Base-by-base conservation (phyloP, 2,888 invertebrate genomes). In the Megamerina dolium region DNA sequence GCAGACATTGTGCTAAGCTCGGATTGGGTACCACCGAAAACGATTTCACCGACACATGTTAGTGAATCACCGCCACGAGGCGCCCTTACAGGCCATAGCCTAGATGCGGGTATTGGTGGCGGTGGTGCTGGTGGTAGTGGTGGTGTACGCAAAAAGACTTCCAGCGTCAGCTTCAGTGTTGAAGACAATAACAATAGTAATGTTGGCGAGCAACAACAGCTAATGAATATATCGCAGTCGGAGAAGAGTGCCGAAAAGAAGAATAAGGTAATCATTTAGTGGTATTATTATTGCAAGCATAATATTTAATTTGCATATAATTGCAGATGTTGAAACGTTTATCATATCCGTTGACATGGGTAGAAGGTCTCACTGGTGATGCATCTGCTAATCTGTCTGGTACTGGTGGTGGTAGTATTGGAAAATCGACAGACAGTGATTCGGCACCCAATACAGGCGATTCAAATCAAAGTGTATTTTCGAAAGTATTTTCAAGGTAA, bases 401-500 rank as follows among this genome's bases (percentile, higher is more conserved):
- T 26, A 42, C 45, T 43, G 49, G 55, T 45, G 82, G 80, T 53
- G 79, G 80, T 44, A 75, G 67, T 50, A 52, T 65, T 21, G 64
- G 58, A 50, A 68, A 66, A 43, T 64, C 66, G 38, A 59, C 64
- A 50, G 66, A 67, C 51, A 58, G 62, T 37, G 72, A 72, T 20
- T 72, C 72, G 37, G 72, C 72, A 34, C 72, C 72, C 40, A 72
- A 69, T 39, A 72, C 68, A 50, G 75, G 75, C 53, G 79, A 75
- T 64, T 74, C 71, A 55, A 79, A 74, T 68, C 80, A 72, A 69
- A 88, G 88, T 58, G 83, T 89, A 56, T 90, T 90, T 77, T 89
- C 89, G 59, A 90, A 90, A 79, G 90, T 90, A 55, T 90, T 89
- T 72, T 90, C 87, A 67, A 90, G 88, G 90, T 89, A 71, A 73